These are phyloP conservation scores for Pristiophorus japonicus DNA, from an alignment of 2,113 vertebrate genomes.

Conservation along the genomic window DNA sequence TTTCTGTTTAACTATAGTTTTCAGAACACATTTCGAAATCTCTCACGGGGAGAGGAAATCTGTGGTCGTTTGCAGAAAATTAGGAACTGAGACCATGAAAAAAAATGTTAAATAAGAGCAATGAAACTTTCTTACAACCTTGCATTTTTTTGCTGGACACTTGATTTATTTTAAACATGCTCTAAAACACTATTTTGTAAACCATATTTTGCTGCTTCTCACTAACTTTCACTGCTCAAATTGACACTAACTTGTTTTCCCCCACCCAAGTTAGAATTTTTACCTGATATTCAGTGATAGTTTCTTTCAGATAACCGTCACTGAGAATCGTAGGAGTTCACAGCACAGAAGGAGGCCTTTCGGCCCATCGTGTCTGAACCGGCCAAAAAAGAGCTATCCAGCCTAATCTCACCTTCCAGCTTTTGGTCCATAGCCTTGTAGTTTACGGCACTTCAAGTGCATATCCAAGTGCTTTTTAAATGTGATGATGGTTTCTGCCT, in stretches of 20 bases:
- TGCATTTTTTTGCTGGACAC: background rate
- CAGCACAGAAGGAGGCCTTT: no score
- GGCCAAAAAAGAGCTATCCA: no score
- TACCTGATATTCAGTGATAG: background rate
- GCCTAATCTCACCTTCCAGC: no score
- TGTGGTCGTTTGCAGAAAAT: background rate
- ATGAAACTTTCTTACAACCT: no score
- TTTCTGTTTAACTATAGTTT: background rate
- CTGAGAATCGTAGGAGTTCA: background rate
- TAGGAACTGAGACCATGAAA: background rate
- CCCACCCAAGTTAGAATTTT: background rate
- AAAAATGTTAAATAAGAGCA: background rate
- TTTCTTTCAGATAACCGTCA: background rate
- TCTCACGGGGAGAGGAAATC: background rate
- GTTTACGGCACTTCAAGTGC: no score
- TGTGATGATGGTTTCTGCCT: no score
- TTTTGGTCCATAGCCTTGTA: no score
- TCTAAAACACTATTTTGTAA: background rate
- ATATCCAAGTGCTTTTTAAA: no score
- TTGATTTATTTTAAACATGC: background rate
- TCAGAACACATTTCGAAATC: background rate
- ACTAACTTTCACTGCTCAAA: background rate
- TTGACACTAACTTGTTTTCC: background rate
- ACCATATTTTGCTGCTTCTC: background rate
- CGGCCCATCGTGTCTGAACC: no score